Base-by-base conservation (phyloP, 2,888 invertebrate genomes). In the Cosmorhoe ocellata region DNA sequence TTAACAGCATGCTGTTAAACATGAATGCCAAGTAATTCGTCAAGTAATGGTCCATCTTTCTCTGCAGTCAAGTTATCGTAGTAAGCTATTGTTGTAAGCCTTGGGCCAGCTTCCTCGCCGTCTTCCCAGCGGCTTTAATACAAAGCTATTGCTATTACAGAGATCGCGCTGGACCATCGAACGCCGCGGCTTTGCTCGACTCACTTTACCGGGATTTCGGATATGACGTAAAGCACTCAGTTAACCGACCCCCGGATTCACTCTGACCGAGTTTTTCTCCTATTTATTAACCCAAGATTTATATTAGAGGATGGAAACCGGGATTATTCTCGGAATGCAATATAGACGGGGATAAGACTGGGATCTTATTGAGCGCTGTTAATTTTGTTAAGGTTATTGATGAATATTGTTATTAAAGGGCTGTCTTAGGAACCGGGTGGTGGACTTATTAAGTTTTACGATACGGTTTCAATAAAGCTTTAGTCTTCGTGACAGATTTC, bases 141-240 rank as follows among this genome's bases (percentile, higher is more conserved):
- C 85, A 90, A 89, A 89, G 89, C 89, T 87, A 89, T 90, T 83
- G 87, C 90, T 86, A 88, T 90, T 88, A 89, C 86, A 73, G 81
- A 84, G 86, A 87, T 86, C 84, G 86, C 85, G 78, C 30, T 69
- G 79, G 81, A 74, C 84, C 90, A 89, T 90, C 89, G 90, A 88
- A 88, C 86, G 77, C 74, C 76, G 76, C 74, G 73, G 80, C 80
- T 84, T 85, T 82, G 79, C 84, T 70, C 83, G 79, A 84, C 85
- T 88, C 88, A 86, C 88, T 89, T 84, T 84, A 85, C 88, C 80
- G 84, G 88, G 89, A 89, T 90, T 88, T 89, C 83, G 83, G 87
- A 87, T 89, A 89, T 90, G 89, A 89, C 88, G 88, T 87, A 87
- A 86, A 87, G 82, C 85, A 88, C 88, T 88, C 86, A 84, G 81